Evolutionary conservation across 2,797 vertebrate species (phyloP).

Genomic region (Synaphobranchus kaupii): DNA sequence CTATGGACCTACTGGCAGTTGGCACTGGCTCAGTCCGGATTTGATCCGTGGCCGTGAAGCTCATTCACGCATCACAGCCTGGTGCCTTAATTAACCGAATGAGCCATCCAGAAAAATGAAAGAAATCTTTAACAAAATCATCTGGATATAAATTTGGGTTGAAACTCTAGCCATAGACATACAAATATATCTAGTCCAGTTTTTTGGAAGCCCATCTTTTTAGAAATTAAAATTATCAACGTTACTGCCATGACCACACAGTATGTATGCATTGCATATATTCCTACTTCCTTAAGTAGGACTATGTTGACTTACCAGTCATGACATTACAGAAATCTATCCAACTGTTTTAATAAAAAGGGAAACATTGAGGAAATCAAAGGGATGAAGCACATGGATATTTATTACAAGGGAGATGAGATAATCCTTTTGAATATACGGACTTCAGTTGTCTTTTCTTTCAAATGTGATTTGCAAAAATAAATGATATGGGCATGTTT

Average conservation of each 20-base stretch:
- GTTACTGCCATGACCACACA: conserved; percentile 24
- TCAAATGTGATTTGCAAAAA: background rate
- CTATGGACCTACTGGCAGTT: too few species aligned
- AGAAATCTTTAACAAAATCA: too few species aligned
- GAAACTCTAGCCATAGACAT: background rate
- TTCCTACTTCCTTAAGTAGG: conserved; percentile 33
- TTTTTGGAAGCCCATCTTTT: background rate
- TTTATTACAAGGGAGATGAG: conserved; percentile 37
- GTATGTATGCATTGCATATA: conserved; percentile 28
- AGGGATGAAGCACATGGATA: conserved; percentile 43
- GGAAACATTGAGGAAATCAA: conserved; percentile 39
- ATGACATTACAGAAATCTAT: conserved; percentile 40
- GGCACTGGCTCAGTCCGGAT: too few species aligned
- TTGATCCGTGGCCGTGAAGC: too few species aligned
- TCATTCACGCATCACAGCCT: too few species aligned
- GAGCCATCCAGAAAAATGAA: too few species aligned
- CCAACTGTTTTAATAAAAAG: conserved; percentile 33
- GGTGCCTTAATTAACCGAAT: too few species aligned
- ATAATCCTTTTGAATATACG: background rate
- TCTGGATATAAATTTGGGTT: background rate
- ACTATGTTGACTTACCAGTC: conserved; percentile 41
- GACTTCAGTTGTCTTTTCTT: conserved; percentile 1
- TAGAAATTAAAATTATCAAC: conserved; percentile 34
- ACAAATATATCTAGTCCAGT: background rate
- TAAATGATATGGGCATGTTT: background rate